phyloP scores from a whole-genome alignment of 2,888 invertebrate genomes.

The Seladonia tumulorum region DNA sequence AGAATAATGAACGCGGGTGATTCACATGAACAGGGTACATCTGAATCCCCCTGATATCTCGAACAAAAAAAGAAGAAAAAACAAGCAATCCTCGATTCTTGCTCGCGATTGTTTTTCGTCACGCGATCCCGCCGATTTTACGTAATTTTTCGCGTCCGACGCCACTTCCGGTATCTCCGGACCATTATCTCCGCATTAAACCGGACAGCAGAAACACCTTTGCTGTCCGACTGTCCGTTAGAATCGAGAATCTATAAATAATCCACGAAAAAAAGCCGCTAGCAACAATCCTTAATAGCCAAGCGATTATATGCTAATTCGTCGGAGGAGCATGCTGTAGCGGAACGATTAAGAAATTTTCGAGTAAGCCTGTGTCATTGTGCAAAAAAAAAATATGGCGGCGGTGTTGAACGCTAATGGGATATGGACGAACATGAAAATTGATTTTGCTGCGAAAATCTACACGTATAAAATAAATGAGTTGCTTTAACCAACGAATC shows the following conservation, averaged over 20 bases:
- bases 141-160: constrained; percentile 55
- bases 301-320: constrained; percentile 39
- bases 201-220: constrained; percentile 28
- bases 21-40: constrained; percentile 33
- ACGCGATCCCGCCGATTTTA: constrained; percentile 41
- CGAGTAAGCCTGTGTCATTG: background rate
- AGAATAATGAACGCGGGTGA: constrained; percentile 27
- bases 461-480: too few species aligned
- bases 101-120: constrained; percentile 27
- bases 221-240: constrained; percentile 40
- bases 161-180: constrained; percentile 43
- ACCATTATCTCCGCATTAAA: constrained; percentile 27
- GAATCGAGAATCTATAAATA: constrained; percentile 15
- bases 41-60: background rate
- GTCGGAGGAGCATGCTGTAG: background rate
- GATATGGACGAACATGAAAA: background rate
- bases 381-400: background rate
- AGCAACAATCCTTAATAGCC: background rate
- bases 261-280: background rate
- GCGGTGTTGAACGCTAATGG: background rate
- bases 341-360: constrained; percentile 1
- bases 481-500: too few species aligned
- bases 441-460: background rate
- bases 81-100: constrained; percentile 2
- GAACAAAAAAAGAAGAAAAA: background rate